Base-by-base conservation (phyloP, 2,113 vertebrate genomes). In the Ptilorrhoa leucosticta region DNA sequence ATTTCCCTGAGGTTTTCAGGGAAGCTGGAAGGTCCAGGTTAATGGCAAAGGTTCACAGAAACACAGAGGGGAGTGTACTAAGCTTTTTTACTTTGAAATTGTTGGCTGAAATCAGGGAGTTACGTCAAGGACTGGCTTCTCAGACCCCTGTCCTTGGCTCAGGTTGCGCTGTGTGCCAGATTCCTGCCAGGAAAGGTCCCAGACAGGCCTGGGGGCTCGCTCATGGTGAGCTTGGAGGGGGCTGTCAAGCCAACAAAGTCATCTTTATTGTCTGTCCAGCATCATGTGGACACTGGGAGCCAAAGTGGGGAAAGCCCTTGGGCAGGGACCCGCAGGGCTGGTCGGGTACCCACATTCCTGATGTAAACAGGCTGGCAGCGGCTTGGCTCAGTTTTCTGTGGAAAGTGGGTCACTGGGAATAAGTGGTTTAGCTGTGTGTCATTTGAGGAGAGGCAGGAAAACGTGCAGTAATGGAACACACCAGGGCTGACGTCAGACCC, bases 391-490 rank as follows among this genome's bases (percentile, higher is more conserved):
- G 20, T 63, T 79, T 54, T 24, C 53, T 7, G 21, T 42, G 70
- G 51, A 68, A 93, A 87, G 69, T 89, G 77, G 92, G 78, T 94
- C 87, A 78, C 65, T 60, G 93, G 90, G 87, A 91, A 77, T 73
- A 77, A 90, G 68, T 66, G 93, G 30, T 84, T 70, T 31, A 71
- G 82, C 57, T 78, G 27, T 6, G 87, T 78, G 87, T 89, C 66
- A 11, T 89, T 57, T 45, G 84, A 91, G 91, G 91, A 93, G 87
- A 92, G 56, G 58, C 19, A 58, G 28, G 69, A 20, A 44, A 40
- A 24, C 2, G 13, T 24, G 84, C 15, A n/a, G 4, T 10, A 4
- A 4, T 28, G 54, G 72, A 39, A 40, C 21, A 4, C 2, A 1
- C 2, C 11, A 6, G n/a, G 42, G 47, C 89, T 94, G 83, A 73